Evolutionary conservation across 2,113 vertebrate species (phyloP), one percentile per base, ranked within the genome.

Genomic region (Cygnus atratus): DNA sequence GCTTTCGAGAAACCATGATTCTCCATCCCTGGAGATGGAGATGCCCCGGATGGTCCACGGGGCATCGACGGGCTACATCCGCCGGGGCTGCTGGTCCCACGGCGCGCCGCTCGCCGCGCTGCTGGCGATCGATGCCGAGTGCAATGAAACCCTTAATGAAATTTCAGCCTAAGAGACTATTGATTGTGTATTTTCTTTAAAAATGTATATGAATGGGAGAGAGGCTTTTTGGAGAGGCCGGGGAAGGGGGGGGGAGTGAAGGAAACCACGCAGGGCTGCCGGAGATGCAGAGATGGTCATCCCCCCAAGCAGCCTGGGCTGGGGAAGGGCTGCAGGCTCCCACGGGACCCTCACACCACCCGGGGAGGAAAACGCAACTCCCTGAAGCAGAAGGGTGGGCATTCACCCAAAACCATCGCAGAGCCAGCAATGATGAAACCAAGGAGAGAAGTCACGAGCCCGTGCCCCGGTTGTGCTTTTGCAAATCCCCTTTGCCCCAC

Each of bases 121-220:
- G 88, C 80, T 52, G 80, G 76, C 88, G 21, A 96, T 97, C 93
- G 9, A 97, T 96, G 59, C 85, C 2, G 4, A 96, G 90, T 13
- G 85, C 90, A 74, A 35, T 57, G 94, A 96, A 96, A 96, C 89
- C 92, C 72, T 91, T 97, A 97, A 97, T 97, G 92, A 96, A 96
- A 96, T 94, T 84, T 86, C 93, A 95, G 90, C 82, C 95, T 43
- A 21, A 93, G 93, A 97, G 91, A 83, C 82, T 96, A 97, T 94
- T 74, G 95, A 95, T 96, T 91, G 87, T 20, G 87, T 95, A 35
- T 90, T 96, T 94, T 83, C 93, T 95, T 95, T 90, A 88, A 91
- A 94, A 83, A 91, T 39, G 87, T 59, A 29, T 91, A 93, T 93
- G 96, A 96, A 97, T 97, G 95, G 87, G 75, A 87, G 87, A 95